Conservation (phyloP, 2,113 vertebrate species). For the Myrmophylax atrothorax region DNA sequence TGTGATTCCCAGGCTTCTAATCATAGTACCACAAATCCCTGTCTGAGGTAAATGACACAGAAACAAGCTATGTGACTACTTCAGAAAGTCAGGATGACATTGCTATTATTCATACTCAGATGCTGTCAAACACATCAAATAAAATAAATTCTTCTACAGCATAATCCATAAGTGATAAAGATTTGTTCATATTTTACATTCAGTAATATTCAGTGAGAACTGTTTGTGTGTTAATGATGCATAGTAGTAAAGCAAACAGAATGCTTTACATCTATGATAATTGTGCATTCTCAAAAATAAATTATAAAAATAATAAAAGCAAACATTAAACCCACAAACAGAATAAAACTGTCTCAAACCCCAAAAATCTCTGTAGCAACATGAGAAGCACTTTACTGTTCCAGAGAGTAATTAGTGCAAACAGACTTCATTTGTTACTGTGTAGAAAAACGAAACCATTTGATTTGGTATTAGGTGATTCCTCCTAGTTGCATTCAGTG, state of each 20-base stretch:
- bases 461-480: not conserved
- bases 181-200: constrained; percentile 36
- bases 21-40: not conserved
- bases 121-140: not conserved
- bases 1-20: not conserved
- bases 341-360: not conserved
- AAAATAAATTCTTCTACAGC: not conserved
- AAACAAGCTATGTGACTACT: not conserved
- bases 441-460: not conserved
- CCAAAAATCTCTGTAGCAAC: not conserved
- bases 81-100: not conserved
- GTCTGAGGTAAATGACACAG: not conserved
- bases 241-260: not conserved
- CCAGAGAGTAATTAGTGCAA: not conserved
- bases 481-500: not conserved
- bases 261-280: not conserved
- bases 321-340: not conserved
- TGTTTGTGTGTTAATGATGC: constrained; percentile 17
- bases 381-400: not conserved
- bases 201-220: constrained; percentile 34
- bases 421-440: not conserved
- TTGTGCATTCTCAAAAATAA: not conserved
- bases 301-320: not conserved
- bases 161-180: constrained; percentile 18
- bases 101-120: not conserved